phyloP scores from a whole-genome alignment of 2,797 vertebrate species.

The Limnodromus scolopaceus region DNA sequence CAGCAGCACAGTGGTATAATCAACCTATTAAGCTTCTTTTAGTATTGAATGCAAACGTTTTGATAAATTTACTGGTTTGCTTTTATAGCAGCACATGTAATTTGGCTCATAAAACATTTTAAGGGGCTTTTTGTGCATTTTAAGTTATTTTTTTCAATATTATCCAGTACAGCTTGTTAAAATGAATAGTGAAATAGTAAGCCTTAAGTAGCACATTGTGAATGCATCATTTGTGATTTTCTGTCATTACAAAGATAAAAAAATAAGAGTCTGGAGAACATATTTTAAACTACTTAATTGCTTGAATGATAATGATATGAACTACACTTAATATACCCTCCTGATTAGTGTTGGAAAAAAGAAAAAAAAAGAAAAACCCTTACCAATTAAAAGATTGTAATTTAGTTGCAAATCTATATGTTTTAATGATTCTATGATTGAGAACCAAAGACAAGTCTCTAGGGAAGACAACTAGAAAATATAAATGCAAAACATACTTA shows the following conservation, averaged over 20 bases:
- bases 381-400: background rate
- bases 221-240: background rate
- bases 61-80: background rate
- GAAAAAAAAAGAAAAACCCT: background rate
- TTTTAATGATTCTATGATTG: background rate
- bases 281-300: conserved; percentile 17
- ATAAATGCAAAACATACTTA: background rate
- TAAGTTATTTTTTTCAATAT: background rate
- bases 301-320: background rate
- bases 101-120: background rate
- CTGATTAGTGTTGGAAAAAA: background rate
- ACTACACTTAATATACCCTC: background rate
- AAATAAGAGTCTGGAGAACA: background rate
- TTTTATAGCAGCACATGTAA: background rate
- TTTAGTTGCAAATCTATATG: background rate
- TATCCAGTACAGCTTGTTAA: background rate
- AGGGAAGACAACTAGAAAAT: background rate
- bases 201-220: background rate
- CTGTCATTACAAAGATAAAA: background rate
- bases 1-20: background rate
- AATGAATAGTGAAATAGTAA: background rate
- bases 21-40: background rate
- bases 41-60: background rate
- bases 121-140: conserved; percentile 6
- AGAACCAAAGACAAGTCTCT: background rate